Evolutionary conservation across 2,888 invertebrate species (phyloP), one percentile per base, ranked within the genome.

Genomic region (Metalampra italica): DNA sequence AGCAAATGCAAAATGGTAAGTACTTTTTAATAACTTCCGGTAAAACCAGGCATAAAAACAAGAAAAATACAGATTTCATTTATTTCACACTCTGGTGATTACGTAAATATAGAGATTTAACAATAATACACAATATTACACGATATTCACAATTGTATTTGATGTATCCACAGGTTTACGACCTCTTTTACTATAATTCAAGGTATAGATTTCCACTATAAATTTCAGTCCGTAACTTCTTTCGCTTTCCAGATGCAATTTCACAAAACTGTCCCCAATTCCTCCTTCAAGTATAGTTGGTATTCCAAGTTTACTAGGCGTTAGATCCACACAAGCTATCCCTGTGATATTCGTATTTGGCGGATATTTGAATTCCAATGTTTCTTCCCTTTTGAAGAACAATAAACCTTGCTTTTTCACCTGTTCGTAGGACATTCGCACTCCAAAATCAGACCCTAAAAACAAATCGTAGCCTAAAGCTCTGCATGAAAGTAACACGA

Each of bases 371-470:
- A 75, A 65, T 0, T 49, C 37, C 8, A 71, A 48, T 3, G 51
- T 56, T 49, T 59, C 59, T n/a, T 64, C 52, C 34, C 76, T 54
- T 52, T 57, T 68, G 38, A 74, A 68, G 53, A 76, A 75, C 9
- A 73, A 32, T 3, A 77, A 46, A 3, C 75, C 75, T 11, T 70
- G 68, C 48, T 73, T 75, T 47, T 77, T 75, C 38, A 77, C 70
- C 60, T 75, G 65, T 8, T 12, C 54, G 29, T 74, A 76, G 0
- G 76, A 67, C 75, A 75, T 77, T 9, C 76, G 64, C 1, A 66
- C 61, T 13, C 71, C 68, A 50, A 74, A 77, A 41, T 71, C 65
- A 11, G 63, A 32, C 4, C 76, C 76, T 44, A 55, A 47, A 12
- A 49, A 61, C 7, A 64, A 49, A 49, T 62, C 56, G 15, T 45